Evolutionary conservation across 1,140 invertebrate species (phyloP), one percentile per base, ranked within the genome.

Genomic region (Hetaerina americana): DNA sequence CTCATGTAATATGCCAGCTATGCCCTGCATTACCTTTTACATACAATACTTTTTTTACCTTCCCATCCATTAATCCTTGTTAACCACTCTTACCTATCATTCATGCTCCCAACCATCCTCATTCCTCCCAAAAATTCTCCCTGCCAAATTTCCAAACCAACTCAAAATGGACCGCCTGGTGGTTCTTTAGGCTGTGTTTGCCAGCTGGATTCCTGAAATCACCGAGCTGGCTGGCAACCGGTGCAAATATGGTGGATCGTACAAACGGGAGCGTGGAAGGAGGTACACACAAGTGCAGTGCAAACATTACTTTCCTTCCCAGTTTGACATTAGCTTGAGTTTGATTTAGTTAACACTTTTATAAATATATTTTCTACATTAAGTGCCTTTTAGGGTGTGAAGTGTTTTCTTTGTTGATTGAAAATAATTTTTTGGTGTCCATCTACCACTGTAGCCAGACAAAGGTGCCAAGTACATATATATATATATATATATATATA

Each of bases 131-230:
- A n/a, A n/a, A n/a, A n/a, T n/a, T n/a, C n/a, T n/a, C n/a, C n/a
- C n/a, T n/a, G n/a, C n/a, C n/a, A n/a, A n/a, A n/a, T n/a, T n/a
- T n/a, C n/a, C n/a, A n/a, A n/a, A n/a, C n/a, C n/a, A n/a, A n/a
- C 40, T 57, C 40, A 57, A 57, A 57, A 57, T 57, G 40, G 40
- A 57, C 40, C 40, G 40, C 40, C 40, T 57, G 40, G n/a, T n/a
- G n/a, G 40, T 57, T 57, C 40, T 57, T 72, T 92, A 95, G 92
- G 93, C 92, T 87, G 92, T 97, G 88, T 97, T 98, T 91, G 95
- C 95, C 87, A 97, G 93, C 89, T 97, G 94, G 92, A 96, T 98
- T 86, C 96, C 96, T 83, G 96, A 98, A 90, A 97, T 98, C 87
- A 95, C 94, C 84, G 95, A 97, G 87, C 92, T 98, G 86, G 92